A percentile compares a stretch with the other conserved stretches of the same genome.
Conservation (phyloP, 2,888 invertebrate species). For the Diadegma fenestrale region DNA sequence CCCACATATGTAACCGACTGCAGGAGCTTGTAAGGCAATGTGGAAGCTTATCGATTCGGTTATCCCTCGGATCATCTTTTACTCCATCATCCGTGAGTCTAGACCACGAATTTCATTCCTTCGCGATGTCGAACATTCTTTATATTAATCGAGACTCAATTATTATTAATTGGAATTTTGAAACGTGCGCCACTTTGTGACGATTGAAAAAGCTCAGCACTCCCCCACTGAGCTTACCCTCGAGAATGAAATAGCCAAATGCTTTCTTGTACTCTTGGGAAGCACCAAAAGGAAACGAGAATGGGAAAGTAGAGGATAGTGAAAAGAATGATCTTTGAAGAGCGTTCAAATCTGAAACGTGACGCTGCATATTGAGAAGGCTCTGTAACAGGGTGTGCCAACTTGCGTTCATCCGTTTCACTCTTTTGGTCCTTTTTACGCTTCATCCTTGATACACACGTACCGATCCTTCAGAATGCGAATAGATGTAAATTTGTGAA, state of each 20-base stretch:
- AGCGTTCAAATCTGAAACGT: constrained; percentile 66
- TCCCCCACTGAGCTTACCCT: background rate
- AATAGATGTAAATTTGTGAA: background rate
- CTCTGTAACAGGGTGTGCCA: constrained; percentile 30
- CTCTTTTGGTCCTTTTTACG: constrained; percentile 18
- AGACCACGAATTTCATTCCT: background rate
- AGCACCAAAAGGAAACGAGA: background rate
- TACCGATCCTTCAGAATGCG: background rate
- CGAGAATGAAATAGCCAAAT: background rate
- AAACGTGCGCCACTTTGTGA: background rate
- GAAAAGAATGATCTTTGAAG: constrained; percentile 34
- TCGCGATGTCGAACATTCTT: no score
- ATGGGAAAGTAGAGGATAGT: constrained; percentile 14
- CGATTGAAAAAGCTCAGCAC: no score
- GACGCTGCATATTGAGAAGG: constrained; percentile 70
- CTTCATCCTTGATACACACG: constrained; percentile 9
- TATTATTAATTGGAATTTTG: background rate
- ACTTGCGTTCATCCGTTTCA: constrained; percentile 44
- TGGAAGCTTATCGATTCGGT: constrained; percentile 79
- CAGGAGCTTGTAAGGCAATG: constrained; percentile 76
- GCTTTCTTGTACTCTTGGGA: background rate
- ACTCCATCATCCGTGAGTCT: background rate
- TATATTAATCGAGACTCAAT: background rate
- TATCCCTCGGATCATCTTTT: background rate
- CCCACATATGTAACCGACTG: constrained; percentile 75